Conservation (phyloP, 1,140 invertebrate genomes). For the Paramacrobiotus metropolitanus region DNA sequence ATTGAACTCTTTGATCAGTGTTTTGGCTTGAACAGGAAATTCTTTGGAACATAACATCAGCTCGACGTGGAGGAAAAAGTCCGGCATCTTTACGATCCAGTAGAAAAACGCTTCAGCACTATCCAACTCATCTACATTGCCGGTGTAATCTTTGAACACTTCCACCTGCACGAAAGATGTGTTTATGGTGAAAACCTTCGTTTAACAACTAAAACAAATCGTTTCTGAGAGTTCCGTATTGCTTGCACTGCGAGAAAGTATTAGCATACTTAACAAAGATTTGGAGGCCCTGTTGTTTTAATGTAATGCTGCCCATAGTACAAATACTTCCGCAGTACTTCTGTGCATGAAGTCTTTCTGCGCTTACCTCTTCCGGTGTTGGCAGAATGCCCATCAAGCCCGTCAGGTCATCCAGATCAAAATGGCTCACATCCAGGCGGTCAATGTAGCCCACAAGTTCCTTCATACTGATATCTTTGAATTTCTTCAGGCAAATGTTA, state of each 20-base stretch:
- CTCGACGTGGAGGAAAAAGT: background rate
- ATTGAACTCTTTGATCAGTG: background rate
- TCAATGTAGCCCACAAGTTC: background rate
- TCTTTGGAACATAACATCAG: background rate
- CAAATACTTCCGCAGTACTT: too few relatives aligned
- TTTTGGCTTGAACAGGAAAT: background rate
- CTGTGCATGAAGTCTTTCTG: too few relatives aligned
- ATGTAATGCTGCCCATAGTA: too few relatives aligned
- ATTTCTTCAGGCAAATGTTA: background rate
- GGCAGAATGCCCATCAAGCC: background rate
- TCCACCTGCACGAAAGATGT: too few relatives aligned
- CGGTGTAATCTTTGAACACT: background rate
- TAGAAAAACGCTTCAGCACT: background rate
- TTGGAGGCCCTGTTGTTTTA: too few relatives aligned
- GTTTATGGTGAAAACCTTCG: too few relatives aligned
- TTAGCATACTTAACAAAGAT: too few relatives aligned
- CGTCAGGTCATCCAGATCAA: background rate
- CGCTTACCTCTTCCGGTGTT: background rate
- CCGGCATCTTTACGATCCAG: background rate
- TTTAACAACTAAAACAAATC: too few relatives aligned
- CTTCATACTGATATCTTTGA: background rate
- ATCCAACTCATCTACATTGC: background rate
- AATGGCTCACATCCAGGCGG: background rate
- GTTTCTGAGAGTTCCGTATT: too few relatives aligned
- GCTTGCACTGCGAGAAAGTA: too few relatives aligned